A percentile compares a stretch with the other conserved stretches of the same genome.
Evolutionary conservation across 2,888 invertebrate genomes (phyloP).

Genomic region (Aphelenchoides bicaudatus): DNA sequence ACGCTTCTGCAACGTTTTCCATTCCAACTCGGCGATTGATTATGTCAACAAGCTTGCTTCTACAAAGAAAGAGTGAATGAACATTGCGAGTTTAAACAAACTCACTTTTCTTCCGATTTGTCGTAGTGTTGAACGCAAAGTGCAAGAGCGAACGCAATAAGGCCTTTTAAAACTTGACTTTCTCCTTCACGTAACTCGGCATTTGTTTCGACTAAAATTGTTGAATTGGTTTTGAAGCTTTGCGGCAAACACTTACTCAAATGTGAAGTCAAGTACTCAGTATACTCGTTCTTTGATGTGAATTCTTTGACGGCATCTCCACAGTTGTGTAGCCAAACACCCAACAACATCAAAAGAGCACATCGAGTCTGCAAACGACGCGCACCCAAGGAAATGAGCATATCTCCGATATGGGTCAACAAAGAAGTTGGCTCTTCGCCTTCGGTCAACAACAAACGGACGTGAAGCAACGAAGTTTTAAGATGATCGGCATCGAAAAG

Average conservation of each 20-base stretch:
- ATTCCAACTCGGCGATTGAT: slow-evolving; percentile 79
- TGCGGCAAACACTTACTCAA: slow-evolving; percentile 36
- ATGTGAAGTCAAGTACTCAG: slow-evolving; percentile 53
- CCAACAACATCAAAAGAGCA: slow-evolving; percentile 82
- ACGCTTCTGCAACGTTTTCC: slow-evolving; percentile 79
- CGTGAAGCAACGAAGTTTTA: slow-evolving; percentile 84
- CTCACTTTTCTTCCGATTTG: slow-evolving; percentile 32
- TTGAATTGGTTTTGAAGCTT: not conserved
- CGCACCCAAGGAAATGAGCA: slow-evolving; percentile 42
- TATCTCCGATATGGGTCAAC: slow-evolving; percentile 70
- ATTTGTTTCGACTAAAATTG: slow-evolving; percentile 67
- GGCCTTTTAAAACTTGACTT: slow-evolving; percentile 80
- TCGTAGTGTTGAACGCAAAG: slow-evolving; percentile 78
- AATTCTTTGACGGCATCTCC: slow-evolving; percentile 78
- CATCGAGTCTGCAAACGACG: slow-evolving; percentile 72
- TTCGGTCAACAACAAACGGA: slow-evolving; percentile 74
- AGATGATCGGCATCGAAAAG: slow-evolving; percentile 70
- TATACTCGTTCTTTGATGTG: slow-evolving; percentile 64
- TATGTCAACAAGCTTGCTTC: slow-evolving; percentile 28
- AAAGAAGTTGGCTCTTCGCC: slow-evolving; percentile 78
- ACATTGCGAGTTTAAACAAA: slow-evolving; percentile 6
- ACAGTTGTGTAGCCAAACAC: slow-evolving; percentile 82
- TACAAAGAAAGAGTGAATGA: slow-evolving; percentile 17
- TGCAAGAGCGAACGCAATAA: slow-evolving; percentile 87
- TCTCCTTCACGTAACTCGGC: slow-evolving; percentile 73